A percentile compares a stretch with the other conserved stretches of the same genome.
These are phyloP conservation scores for Orgyia antiqua DNA, from an alignment of 2,888 invertebrate genomes.

Conservation along the genomic window DNA sequence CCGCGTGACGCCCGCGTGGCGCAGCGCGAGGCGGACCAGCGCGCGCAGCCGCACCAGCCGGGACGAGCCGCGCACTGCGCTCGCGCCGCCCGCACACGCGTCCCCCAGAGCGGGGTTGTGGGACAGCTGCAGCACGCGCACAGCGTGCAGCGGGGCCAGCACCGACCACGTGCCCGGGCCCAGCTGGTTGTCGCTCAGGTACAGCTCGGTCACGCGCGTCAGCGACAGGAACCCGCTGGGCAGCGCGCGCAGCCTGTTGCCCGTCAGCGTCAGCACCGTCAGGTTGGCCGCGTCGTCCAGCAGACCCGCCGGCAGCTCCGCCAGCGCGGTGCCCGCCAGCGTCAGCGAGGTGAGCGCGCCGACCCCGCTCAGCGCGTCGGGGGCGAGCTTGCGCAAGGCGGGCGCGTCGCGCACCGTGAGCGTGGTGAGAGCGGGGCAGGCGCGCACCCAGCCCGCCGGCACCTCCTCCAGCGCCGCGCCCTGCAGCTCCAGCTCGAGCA, in stretches of 20 bases:
- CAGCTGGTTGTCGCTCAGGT: constrained; percentile 7
- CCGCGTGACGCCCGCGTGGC: constrained; percentile 6
- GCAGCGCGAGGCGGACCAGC: constrained; percentile 6
- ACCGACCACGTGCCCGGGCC: constrained; percentile 1
- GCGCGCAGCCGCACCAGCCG: constrained; percentile 3
- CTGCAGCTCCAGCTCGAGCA: background rate
- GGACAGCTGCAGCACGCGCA: constrained; percentile 19
- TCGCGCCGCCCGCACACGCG: constrained; percentile 25
- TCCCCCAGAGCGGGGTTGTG: constrained; percentile 24
- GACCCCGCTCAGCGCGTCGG: constrained; percentile 5
- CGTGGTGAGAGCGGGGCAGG: constrained; percentile 10
- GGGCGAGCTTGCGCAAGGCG: constrained; percentile 1
- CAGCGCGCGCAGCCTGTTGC: constrained; percentile 24
- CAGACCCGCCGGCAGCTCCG: constrained; percentile 18
- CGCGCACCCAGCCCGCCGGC: constrained; percentile 14
- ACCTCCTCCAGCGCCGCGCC: constrained; percentile 2
- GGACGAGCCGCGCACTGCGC: constrained; percentile 14
- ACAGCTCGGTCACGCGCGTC: background rate
- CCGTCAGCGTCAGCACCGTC: constrained; percentile 19
- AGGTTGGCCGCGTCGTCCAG: constrained; percentile 20
- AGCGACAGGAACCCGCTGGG: constrained; percentile 23
- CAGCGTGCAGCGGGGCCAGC: constrained; percentile 7
- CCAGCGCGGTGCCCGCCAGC: constrained; percentile 9
- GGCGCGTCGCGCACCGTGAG: constrained; percentile 2
- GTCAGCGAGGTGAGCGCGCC: constrained; percentile 4